Conservation (phyloP, 2,888 invertebrate genomes). For the Teinopalpus imperialis region DNA sequence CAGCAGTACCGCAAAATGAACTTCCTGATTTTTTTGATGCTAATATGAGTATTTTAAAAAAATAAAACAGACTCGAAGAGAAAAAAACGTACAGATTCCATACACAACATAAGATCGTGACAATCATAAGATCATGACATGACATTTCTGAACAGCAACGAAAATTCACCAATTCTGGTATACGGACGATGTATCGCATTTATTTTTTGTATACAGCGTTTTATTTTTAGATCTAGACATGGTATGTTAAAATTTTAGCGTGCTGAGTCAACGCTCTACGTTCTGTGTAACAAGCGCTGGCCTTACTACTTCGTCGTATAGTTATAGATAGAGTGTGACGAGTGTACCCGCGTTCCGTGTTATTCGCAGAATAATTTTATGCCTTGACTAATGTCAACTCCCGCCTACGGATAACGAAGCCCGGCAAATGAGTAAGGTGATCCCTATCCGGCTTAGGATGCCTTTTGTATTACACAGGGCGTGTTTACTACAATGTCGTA, state of each 20-base stretch:
- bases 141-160: neutral
- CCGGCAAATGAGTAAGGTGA: constrained; percentile 20
- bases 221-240: constrained; percentile 25
- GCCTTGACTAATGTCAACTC: constrained; percentile 23
- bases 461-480: constrained; percentile 14
- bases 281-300: constrained; percentile 31
- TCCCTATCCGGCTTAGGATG: constrained; percentile 22
- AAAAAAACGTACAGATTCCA: neutral
- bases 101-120: too few relatives aligned
- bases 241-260: constrained; percentile 16
- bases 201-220: constrained; percentile 2
- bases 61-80: constrained; percentile 1
- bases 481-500: constrained; percentile 4
- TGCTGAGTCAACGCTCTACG: constrained; percentile 35
- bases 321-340: constrained; percentile 34
- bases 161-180: constrained; percentile 14
- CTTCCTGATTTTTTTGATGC: too few relatives aligned
- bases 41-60: constrained; percentile 1
- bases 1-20: too few relatives aligned
- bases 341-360: constrained; percentile 29
- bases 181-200: constrained; percentile 10
- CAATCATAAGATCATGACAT: too few relatives aligned
- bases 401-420: constrained; percentile 20
- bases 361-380: constrained; percentile 29
- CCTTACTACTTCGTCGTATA: constrained; percentile 29